A percentile compares a stretch with the other conserved stretches of the same genome.
Evolutionary conservation across 2,797 vertebrate genomes (phyloP).

Genomic region (Melanotaenia pygmaea): DNA sequence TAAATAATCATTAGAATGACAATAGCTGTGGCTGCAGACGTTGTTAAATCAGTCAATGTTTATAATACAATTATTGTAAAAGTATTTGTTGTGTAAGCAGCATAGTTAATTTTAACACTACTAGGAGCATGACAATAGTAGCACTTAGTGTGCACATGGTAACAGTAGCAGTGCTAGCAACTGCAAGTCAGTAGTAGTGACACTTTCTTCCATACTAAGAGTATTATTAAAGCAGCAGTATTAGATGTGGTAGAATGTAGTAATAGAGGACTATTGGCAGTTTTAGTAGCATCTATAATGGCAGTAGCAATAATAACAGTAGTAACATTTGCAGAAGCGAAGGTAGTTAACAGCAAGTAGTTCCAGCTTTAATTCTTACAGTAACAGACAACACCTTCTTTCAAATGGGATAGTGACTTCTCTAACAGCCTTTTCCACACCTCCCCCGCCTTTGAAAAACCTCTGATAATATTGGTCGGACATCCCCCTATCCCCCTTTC

Average conservation of each 20-base stretch:
- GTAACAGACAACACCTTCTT: background rate
- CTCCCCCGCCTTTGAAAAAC: constrained; percentile 8
- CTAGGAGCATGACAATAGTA: too few relatives aligned
- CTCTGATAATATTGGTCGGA: constrained; percentile 38
- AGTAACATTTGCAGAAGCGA: background rate
- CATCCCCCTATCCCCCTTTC: constrained; percentile 5
- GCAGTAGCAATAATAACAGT: background rate
- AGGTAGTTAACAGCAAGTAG: background rate
- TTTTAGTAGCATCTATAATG: background rate
- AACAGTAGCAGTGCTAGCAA: background rate
- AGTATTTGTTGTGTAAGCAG: too few relatives aligned
- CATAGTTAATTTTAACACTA: too few relatives aligned
- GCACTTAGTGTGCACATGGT: background rate
- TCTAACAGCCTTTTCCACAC: constrained; percentile 7
- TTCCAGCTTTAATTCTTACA: background rate
- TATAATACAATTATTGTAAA: too few relatives aligned
- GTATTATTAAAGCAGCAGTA: too few relatives aligned
- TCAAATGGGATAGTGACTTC: constrained; percentile 23
- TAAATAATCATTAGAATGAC: background rate
- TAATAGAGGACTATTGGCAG: too few relatives aligned
- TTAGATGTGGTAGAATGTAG: background rate
- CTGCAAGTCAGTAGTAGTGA: background rate
- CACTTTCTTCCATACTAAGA: background rate
- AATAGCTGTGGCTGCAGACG: background rate
- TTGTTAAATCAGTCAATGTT: background rate